Evolutionary conservation across 1,140 invertebrate genomes (phyloP).

Genomic region (Pinna nobilis): DNA sequence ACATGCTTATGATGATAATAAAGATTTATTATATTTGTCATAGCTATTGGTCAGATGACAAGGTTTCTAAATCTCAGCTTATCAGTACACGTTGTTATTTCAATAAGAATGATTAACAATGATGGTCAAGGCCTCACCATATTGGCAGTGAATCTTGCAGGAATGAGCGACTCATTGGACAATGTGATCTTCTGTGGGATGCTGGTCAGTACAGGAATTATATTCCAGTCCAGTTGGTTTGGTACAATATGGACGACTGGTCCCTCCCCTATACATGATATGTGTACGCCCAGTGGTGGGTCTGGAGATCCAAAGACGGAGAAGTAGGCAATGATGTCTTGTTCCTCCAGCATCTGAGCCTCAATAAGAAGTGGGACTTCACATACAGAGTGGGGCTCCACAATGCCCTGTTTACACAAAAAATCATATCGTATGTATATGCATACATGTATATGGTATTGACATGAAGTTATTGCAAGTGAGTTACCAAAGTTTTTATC

Average conservation of each 20-base stretch:
- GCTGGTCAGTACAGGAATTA: slow-evolving; percentile 70
- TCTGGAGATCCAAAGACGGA: slow-evolving; percentile 71
- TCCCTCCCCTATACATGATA: slow-evolving; percentile 74
- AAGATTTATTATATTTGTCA: no score
- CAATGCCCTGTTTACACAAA: slow-evolving; percentile 63
- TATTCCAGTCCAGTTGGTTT: slow-evolving; percentile 70
- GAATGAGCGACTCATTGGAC: slow-evolving; percentile 74
- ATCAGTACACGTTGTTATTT: no score
- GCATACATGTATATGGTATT: no score
- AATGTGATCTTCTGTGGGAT: slow-evolving; percentile 63
- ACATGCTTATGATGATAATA: no score
- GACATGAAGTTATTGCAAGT: no score
- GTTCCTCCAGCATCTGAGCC: slow-evolving; percentile 67
- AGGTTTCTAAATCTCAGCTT: no score
- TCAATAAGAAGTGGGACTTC: slow-evolving; percentile 70
- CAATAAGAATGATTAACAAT: no score
- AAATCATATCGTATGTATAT: no score
- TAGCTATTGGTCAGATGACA: no score
- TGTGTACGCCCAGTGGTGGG: slow-evolving; percentile 66
- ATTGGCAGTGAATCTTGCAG: slow-evolving; percentile 71
- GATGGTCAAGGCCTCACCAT: no score
- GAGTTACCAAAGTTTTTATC: neutral
- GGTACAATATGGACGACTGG: slow-evolving; percentile 74
- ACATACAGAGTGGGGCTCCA: slow-evolving; percentile 66
- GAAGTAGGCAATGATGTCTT: slow-evolving; percentile 63